Evolutionary conservation across 2,888 invertebrate genomes (phyloP).

Genomic region (Hipparchia semele): DNA sequence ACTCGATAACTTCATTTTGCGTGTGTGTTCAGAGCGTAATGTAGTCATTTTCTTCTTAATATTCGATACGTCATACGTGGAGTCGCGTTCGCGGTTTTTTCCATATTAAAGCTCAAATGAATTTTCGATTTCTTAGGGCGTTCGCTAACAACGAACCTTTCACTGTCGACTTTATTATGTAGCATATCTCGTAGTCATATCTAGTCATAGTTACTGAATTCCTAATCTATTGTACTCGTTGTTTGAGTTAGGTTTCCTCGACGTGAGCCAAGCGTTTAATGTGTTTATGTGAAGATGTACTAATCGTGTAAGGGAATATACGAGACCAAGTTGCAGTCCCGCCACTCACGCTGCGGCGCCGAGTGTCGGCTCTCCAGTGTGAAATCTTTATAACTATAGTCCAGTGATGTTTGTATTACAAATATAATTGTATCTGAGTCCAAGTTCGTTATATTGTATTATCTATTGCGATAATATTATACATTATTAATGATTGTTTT

Average conservation of each 20-base stretch:
- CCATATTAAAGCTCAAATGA: conserved; percentile 55
- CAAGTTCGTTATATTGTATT: conserved; percentile 22
- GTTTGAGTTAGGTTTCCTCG: conserved; percentile 9
- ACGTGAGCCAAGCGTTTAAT: background rate
- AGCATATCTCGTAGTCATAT: conserved; percentile 79
- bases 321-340: background rate
- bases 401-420: conserved; percentile 13
- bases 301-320: background rate
- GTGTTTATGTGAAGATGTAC: background rate
- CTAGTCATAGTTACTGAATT: conserved; percentile 55
- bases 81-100: conserved; percentile 54
- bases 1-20: conserved; percentile 47
- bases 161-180: conserved; percentile 63
- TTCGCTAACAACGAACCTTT: conserved; percentile 61
- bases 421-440: conserved; percentile 6
- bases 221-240: conserved; percentile 16
- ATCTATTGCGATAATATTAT: background rate
- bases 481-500: background rate
- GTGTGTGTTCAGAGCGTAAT: conserved; percentile 68
- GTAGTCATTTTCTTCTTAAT: conserved; percentile 61
- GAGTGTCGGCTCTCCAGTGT: background rate
- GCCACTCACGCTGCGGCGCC: background rate
- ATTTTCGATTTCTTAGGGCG: conserved; percentile 61
- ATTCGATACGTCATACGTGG: conserved; percentile 39
- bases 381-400: conserved; percentile 1